phyloP scores from a whole-genome alignment of 2,113 vertebrate species.

The Aptenodytes patagonicus region DNA sequence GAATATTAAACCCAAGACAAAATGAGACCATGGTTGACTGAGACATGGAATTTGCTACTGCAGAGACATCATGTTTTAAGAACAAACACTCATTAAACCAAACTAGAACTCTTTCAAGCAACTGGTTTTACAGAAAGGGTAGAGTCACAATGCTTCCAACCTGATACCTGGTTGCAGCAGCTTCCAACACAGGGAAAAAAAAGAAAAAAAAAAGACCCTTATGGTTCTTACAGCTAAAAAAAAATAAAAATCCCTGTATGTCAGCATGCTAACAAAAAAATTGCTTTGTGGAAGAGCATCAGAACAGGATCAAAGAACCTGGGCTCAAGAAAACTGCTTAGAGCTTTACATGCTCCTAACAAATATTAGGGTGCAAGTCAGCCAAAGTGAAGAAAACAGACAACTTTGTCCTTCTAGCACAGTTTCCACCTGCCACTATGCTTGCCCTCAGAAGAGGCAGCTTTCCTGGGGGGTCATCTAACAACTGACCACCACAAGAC shows the following conservation, averaged over 20 bases:
- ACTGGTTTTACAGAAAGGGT: neutral
- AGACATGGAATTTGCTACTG: neutral
- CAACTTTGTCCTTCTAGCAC: neutral
- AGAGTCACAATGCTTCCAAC: neutral
- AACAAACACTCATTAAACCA: neutral
- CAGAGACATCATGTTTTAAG: neutral
- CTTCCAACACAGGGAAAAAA: neutral
- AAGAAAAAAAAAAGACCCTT: neutral
- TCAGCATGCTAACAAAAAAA: neutral
- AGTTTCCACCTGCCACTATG: neutral
- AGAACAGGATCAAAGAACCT: neutral
- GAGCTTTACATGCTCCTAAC: neutral
- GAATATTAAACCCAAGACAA: neutral
- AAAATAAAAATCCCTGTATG: neutral
- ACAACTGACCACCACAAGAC: neutral
- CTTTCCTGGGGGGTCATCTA: neutral
- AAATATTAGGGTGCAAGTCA: neutral
- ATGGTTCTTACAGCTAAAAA: neutral
- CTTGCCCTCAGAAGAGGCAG: neutral
- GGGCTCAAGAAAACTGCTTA: neutral
- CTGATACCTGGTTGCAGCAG: neutral
- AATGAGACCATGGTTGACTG: fast-evolving
- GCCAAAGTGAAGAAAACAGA: neutral
- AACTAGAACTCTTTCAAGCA: neutral
- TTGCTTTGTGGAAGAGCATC: neutral